phyloP scores from a whole-genome alignment of 2,888 invertebrate genomes.

The Nowickia ferox region DNA sequence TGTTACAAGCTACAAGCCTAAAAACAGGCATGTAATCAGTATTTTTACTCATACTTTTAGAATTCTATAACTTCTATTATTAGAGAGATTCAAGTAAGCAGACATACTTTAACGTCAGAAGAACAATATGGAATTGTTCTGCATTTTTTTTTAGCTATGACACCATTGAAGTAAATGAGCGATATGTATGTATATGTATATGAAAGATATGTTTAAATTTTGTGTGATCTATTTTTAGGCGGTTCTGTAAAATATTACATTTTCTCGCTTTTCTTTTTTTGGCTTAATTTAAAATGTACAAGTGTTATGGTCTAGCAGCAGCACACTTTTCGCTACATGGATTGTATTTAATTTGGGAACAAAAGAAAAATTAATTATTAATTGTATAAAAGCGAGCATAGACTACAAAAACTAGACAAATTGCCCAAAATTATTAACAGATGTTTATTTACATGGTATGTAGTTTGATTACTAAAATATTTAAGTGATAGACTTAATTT shows the following conservation, averaged over 20 bases:
- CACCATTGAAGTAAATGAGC: not conserved
- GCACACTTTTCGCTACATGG: not conserved
- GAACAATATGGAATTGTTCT: not conserved
- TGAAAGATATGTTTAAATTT: not conserved
- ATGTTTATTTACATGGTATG: not conserved
- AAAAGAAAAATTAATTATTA: slow-evolving; percentile 7
- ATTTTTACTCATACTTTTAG: no score
- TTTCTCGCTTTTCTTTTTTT: not conserved
- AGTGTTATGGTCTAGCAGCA: not conserved
- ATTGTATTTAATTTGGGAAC: not conserved
- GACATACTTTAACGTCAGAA: no score
- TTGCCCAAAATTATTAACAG: not conserved
- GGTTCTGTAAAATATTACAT: not conserved
- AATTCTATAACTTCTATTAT: no score
- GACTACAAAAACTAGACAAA: not conserved
- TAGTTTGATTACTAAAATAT: no score
- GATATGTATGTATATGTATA: not conserved
- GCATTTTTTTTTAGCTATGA: not conserved
- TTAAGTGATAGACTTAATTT: not conserved
- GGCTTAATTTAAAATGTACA: not conserved
- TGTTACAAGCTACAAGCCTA: no score
- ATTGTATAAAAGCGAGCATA: not conserved
- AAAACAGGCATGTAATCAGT: no score
- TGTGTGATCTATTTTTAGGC: not conserved
- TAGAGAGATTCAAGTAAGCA: no score